These are phyloP conservation scores for Acrocyrtus sp. DNA, from an alignment of 2,888 invertebrate genomes.

Conservation along the genomic window DNA sequence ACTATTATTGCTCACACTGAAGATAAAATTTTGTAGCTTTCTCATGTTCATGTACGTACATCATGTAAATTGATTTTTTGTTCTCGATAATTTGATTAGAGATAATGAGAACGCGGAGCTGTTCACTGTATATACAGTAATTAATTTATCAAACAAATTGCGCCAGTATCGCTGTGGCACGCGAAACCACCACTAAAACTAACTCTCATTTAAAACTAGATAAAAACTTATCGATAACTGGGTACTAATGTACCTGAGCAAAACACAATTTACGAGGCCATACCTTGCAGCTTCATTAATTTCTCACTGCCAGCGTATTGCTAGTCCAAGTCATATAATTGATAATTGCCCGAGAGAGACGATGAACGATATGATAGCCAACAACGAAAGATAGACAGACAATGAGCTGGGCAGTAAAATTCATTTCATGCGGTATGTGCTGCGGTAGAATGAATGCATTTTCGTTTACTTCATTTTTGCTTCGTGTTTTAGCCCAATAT, in stretches of 20 bases:
- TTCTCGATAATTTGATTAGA: conserved; percentile 38
- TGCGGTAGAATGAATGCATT: conserved; percentile 13
- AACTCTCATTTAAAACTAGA: not conserved
- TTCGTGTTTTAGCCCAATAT: too few species aligned
- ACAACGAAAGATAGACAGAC: not conserved
- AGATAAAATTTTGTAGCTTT: conserved; percentile 19
- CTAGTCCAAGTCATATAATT: conserved; percentile 1
- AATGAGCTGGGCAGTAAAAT: not conserved
- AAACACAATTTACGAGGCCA: too few species aligned
- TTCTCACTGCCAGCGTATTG: not conserved
- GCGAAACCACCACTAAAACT: conserved; percentile 13
- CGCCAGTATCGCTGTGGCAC: not conserved
- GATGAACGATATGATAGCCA: too few species aligned
- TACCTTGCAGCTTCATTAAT: not conserved
- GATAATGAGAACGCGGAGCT: conserved; percentile 17
- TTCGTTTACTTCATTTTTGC: too few species aligned
- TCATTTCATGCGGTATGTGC: conserved; percentile 34
- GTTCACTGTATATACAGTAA: conserved; percentile 6
- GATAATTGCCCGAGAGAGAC: conserved; percentile 11
- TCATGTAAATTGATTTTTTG: conserved; percentile 33
- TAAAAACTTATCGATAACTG: conserved; percentile 8
- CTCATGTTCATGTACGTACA: conserved; percentile 31
- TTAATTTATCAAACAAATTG: conserved; percentile 22
- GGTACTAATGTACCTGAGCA: not conserved
- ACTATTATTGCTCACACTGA: too few species aligned